phyloP scores from a whole-genome alignment of 2,888 invertebrate genomes.

The Steinernema carpocapsae region DNA sequence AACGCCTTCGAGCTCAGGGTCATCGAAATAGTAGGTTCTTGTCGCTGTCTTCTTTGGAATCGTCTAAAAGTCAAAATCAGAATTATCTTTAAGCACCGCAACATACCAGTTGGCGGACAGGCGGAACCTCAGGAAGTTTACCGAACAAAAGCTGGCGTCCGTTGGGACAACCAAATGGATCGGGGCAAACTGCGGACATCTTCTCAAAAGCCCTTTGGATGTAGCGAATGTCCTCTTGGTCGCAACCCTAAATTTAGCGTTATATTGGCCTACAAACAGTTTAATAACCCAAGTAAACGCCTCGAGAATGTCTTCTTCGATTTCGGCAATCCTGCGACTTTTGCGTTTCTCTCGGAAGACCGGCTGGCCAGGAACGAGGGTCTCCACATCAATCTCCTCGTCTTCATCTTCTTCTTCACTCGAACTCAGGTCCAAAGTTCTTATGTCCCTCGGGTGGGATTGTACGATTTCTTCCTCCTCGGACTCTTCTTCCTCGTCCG shows the following conservation, averaged over 20 bases:
- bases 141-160: not conserved
- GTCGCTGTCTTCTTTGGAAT: conserved; percentile 19
- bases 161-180: not conserved
- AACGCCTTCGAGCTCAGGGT: conserved; percentile 42
- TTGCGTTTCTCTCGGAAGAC: not conserved
- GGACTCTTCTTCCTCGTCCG: conserved; percentile 5
- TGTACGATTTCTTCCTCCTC: not conserved
- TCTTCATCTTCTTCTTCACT: not conserved
- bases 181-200: not conserved
- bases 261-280: not conserved
- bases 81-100: not conserved
- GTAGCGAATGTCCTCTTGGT: conserved; percentile 26
- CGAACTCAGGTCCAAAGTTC: not conserved
- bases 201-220: not conserved
- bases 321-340: not conserved
- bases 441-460: not conserved
- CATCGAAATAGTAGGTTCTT: conserved; percentile 38
- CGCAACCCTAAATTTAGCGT: conserved; percentile 7
- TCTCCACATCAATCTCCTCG: conserved; percentile 3
- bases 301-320: not conserved
- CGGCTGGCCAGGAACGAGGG: not conserved
- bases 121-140: not conserved
- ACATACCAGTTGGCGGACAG: conserved; percentile 22
- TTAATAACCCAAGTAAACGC: not conserved
- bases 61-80: not conserved